Evolutionary conservation across 92 coral and sea anemone genomes (phyloP).

Genomic region (Plumapathes pennacea): DNA sequence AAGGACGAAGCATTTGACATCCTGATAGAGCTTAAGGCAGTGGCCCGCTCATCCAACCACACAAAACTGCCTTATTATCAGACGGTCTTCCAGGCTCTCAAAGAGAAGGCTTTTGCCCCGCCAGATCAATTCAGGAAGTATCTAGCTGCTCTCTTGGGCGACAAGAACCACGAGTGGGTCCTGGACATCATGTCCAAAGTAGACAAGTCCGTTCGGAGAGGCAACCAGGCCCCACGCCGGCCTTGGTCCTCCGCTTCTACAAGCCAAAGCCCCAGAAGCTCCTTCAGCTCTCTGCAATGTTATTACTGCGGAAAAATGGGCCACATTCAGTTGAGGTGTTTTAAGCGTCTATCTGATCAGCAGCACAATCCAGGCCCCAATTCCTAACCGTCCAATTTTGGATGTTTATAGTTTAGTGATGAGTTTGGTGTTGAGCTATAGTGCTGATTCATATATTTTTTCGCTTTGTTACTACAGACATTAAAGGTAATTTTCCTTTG

Average conservation of each 20-base stretch:
- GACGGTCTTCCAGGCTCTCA: slow-evolving; percentile 4
- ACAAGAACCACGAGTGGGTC: neutral
- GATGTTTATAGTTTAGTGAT: too few species aligned
- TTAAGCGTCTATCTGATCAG: neutral
- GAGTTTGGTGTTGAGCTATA: too few species aligned
- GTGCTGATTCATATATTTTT: too few species aligned
- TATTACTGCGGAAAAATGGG: slow-evolving; percentile 4
- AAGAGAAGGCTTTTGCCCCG: neutral
- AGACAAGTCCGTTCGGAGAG: neutral
- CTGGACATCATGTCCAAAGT: slow-evolving; percentile 5
- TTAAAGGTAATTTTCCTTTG: too few species aligned
- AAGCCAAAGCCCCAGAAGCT: neutral
- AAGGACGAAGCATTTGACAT: slow-evolving; percentile 2
- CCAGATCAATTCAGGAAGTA: neutral
- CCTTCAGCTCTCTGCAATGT: neutral
- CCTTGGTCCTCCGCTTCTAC: neutral
- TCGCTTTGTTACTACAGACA: too few species aligned
- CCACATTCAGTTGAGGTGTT: neutral
- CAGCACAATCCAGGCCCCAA: neutral
- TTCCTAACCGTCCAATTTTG: neutral
- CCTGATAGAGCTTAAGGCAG: slow-evolving; percentile 1
- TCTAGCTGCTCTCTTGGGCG: neutral
- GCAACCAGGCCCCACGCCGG: neutral
- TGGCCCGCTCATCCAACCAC: neutral
- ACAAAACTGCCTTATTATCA: neutral